Evolutionary conservation across 2,888 invertebrate species (phyloP).

Genomic region (Dilophus febrilis): DNA sequence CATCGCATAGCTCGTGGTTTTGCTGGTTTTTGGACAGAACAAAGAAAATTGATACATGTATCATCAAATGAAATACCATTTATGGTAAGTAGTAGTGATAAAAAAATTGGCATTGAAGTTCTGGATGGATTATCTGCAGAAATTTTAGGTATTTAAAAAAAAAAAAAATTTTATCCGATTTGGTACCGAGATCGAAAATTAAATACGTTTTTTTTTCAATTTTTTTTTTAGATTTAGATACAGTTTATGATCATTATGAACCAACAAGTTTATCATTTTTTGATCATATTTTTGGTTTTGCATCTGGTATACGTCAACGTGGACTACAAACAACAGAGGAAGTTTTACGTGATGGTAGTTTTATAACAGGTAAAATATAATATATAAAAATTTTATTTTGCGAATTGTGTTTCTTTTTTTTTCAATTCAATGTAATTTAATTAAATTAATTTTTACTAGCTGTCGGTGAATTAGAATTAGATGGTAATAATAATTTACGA

Average conservation of each 20-base stretch:
- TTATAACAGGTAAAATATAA: conserved; percentile 41
- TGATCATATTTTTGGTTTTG: conserved; percentile 70
- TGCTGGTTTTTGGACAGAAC: conserved; percentile 76
- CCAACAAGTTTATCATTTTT: conserved; percentile 57
- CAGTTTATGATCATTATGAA: conserved; percentile 67
- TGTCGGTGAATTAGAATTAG: conserved; percentile 60
- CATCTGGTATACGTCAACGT: conserved; percentile 64
- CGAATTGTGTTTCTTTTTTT: too few species aligned
- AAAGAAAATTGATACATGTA: conserved; percentile 60
- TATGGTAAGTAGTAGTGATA: conserved; percentile 41
- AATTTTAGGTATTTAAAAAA: conserved; percentile 34
- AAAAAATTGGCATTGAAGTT: conserved; percentile 47
- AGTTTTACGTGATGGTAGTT: conserved; percentile 65
- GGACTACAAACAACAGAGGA: conserved; percentile 78
- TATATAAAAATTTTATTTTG: background rate
- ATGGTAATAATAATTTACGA: conserved; percentile 43
- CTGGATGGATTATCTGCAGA: conserved; percentile 59
- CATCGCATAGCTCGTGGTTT: conserved; percentile 67
- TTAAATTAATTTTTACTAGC: conserved; percentile 19
- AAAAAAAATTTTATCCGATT: background rate
- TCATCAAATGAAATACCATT: conserved; percentile 69
- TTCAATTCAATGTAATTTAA: background rate
- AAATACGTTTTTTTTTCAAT: background rate
- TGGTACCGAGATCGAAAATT: background rate
- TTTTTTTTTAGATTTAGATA: conserved; percentile 49